Conservation (phyloP, 37 sponge, comb jelly and placozoan species). For the Tethya wilhelma region DNA sequence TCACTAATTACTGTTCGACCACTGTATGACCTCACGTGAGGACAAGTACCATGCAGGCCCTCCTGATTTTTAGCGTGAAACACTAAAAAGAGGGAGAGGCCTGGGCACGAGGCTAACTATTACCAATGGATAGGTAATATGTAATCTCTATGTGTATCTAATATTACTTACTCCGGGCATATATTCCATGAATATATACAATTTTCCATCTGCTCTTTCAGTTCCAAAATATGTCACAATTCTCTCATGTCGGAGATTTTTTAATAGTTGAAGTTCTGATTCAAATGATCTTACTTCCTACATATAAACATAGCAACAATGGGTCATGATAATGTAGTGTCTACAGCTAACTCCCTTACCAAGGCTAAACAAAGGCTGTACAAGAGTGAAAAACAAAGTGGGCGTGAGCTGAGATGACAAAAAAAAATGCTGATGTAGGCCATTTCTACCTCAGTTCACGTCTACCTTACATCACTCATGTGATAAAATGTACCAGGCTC, state of each 20-base stretch:
- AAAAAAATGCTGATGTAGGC: not conserved
- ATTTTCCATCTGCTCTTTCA: conserved; percentile 74
- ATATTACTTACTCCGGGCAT: conserved; percentile 87
- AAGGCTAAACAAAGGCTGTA: no score
- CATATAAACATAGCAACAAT: not conserved
- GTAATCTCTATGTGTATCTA: not conserved
- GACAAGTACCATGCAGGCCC: no score
- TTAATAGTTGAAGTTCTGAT: conserved; percentile 89
- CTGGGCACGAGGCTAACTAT: no score
- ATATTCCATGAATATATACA: conserved; percentile 95
- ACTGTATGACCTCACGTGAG: no score
- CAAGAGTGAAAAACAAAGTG: no score
- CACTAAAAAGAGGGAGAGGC: no score
- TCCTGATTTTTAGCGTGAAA: no score
- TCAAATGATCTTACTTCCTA: conserved; percentile 91
- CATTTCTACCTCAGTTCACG: not conserved
- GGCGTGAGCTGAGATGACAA: no score
- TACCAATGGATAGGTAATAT: not conserved
- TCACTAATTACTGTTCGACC: no score
- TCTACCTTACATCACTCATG: no score
- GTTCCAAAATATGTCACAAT: conserved; percentile 91
- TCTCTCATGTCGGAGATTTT: conserved; percentile 83
- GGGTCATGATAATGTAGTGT: not conserved
- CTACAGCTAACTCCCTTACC: no score
- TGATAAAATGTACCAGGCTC: no score